Percentiles rank a stretch among this genome's conserved stretches.
Conservation (phyloP, 2,113 vertebrate genomes). For the Pogona vitticeps region DNA sequence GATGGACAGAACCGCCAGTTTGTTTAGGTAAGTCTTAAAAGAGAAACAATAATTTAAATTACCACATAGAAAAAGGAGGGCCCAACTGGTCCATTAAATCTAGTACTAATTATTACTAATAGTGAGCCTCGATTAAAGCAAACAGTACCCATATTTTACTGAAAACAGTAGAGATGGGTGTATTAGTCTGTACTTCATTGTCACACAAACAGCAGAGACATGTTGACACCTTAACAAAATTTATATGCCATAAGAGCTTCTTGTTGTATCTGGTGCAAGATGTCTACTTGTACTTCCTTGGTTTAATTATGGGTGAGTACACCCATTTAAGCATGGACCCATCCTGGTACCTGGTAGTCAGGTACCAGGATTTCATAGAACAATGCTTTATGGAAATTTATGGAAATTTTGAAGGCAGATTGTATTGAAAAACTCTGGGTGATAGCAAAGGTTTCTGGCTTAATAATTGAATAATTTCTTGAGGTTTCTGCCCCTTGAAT, state of each 20-base stretch:
- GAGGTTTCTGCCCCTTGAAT: neutral
- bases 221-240: too few relatives aligned
- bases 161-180: too few relatives aligned
- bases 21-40: constrained; percentile 74
- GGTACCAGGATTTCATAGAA: neutral
- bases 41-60: neutral
- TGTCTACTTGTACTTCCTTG: too few relatives aligned
- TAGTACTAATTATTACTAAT: neutral
- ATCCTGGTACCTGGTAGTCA: too few relatives aligned
- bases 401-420: neutral
- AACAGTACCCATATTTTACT: too few relatives aligned
- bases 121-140: too few relatives aligned
- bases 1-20: constrained; percentile 73
- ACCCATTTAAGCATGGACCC: too few relatives aligned
- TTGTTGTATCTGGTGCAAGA: too few relatives aligned
- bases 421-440: neutral
- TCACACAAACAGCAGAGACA: too few relatives aligned
- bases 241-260: too few relatives aligned
- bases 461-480: neutral
- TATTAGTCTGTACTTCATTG: too few relatives aligned
- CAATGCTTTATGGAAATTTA: neutral
- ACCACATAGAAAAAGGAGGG: neutral
- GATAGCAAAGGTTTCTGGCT: too few relatives aligned
- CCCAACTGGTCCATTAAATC: neutral
- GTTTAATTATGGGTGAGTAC: neutral